A percentile compares a stretch with the other conserved stretches of the same genome.
Evolutionary conservation across 2,888 invertebrate genomes (phyloP).

Genomic region (Unio pictorum): DNA sequence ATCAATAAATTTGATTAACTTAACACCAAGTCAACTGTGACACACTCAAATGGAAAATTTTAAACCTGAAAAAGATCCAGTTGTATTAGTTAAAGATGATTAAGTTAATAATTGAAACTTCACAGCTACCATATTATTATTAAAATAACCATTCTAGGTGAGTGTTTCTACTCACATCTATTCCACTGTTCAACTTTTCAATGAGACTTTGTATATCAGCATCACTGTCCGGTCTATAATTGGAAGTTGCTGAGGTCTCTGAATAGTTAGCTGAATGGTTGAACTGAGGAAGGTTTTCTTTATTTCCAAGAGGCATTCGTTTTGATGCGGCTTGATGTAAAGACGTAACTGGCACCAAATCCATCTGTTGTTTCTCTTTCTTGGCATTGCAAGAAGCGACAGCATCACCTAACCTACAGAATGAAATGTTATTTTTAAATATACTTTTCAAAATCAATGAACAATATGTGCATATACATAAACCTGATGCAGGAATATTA

Average conservation of each 20-base stretch:
- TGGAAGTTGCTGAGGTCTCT: background rate
- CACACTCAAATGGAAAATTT: too few species aligned
- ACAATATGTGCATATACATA: too few species aligned
- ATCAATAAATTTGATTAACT: too few species aligned
- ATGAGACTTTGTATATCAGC: constrained; percentile 57
- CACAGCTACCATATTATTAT: too few species aligned
- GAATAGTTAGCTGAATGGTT: background rate
- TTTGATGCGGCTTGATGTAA: background rate
- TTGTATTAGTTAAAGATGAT: too few species aligned
- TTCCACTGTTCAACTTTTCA: constrained; percentile 59
- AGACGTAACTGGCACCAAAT: background rate
- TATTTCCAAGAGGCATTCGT: constrained; percentile 19
- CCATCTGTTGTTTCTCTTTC: constrained; percentile 13
- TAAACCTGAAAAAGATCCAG: too few species aligned
- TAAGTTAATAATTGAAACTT: too few species aligned
- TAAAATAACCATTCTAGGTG: too few species aligned
- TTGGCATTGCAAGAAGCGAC: constrained; percentile 43
- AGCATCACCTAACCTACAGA: constrained; percentile 53
- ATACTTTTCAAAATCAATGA: too few species aligned
- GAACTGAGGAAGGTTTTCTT: constrained; percentile 36
- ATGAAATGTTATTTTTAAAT: background rate
- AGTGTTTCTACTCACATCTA: constrained; percentile 49
- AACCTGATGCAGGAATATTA: too few species aligned
- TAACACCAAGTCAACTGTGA: too few species aligned
- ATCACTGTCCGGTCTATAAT: constrained; percentile 1